Evolutionary conservation across 92 coral and sea anemone species (phyloP).

Genomic region (Parazoanthus atlanticus): DNA sequence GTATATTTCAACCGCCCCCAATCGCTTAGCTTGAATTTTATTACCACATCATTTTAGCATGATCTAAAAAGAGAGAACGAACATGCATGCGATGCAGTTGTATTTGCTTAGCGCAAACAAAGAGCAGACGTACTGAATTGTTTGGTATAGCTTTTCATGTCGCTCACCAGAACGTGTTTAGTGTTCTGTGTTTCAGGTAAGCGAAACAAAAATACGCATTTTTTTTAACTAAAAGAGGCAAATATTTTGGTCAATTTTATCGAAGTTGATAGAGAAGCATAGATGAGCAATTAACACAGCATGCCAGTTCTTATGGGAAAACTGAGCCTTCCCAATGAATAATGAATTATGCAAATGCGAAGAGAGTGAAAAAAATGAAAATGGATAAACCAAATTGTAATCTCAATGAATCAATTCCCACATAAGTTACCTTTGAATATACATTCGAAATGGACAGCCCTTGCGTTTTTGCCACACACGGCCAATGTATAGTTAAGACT

Average conservation of each 20-base stretch:
- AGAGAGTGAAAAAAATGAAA: not conserved
- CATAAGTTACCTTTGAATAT: not conserved
- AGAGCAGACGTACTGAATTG: slow-evolving; percentile 30
- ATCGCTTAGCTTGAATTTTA: slow-evolving; percentile 15
- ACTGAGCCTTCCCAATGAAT: not conserved
- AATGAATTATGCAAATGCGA: slow-evolving; percentile 26
- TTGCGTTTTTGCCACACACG: not conserved
- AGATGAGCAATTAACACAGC: not conserved
- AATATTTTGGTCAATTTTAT: not conserved
- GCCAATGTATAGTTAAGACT: not conserved
- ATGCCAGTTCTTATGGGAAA: slow-evolving; percentile 17
- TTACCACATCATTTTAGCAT: slow-evolving; percentile 22
- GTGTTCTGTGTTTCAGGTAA: not conserved
- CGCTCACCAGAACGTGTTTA: not conserved
- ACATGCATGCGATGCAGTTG: not conserved
- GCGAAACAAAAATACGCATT: not conserved
- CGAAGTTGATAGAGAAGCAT: not conserved
- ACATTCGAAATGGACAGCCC: not conserved
- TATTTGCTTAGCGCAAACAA: slow-evolving; percentile 26
- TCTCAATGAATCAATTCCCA: not conserved
- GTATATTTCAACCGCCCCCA: not conserved
- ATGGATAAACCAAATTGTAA: not conserved
- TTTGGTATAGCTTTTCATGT: not conserved
- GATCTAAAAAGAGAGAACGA: slow-evolving; percentile 12
- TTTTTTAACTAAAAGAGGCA: not conserved